Percentiles rank a stretch among this genome's conserved stretches.
phyloP scores from a whole-genome alignment of 1,140 invertebrate genomes.

The Camponotus floridanus region DNA sequence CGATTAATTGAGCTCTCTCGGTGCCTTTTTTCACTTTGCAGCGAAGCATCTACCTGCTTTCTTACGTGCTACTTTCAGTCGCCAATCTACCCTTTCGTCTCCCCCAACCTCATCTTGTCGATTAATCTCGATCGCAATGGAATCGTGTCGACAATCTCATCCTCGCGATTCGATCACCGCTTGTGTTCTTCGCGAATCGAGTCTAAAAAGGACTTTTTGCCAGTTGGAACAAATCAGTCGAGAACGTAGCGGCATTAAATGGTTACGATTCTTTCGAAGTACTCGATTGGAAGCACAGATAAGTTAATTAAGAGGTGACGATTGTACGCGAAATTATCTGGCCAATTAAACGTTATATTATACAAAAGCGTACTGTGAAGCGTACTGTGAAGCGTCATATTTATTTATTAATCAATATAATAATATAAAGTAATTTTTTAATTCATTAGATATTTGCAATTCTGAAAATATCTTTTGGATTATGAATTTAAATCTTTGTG shows the following conservation, averaged over 20 bases:
- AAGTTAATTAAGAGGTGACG: slow-evolving; percentile 36
- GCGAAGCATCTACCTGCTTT: slow-evolving; percentile 59
- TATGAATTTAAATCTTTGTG: background rate
- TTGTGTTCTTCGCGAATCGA: slow-evolving; percentile 48
- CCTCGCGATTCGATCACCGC: slow-evolving; percentile 37
- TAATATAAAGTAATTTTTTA: background rate
- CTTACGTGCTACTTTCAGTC: slow-evolving; percentile 62
- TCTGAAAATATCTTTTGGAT: background rate
- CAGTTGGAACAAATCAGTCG: slow-evolving; percentile 40
- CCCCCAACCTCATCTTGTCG: slow-evolving; percentile 32
- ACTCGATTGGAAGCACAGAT: slow-evolving; percentile 28
- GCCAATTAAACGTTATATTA: slow-evolving; percentile 37
- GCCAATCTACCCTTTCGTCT: slow-evolving; percentile 45
- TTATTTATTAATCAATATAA: slow-evolving; percentile 21
- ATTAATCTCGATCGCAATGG: slow-evolving; percentile 71
- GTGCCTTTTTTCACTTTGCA: slow-evolving; percentile 66
- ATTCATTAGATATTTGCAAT: background rate
- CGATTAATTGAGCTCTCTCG: slow-evolving; percentile 74
- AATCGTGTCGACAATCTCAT: slow-evolving; percentile 63
- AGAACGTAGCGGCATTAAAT: slow-evolving; percentile 54
- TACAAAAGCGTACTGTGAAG: background rate
- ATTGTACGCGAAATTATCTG: slow-evolving; percentile 34
- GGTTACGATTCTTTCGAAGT: slow-evolving; percentile 47
- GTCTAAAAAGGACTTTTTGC: slow-evolving; percentile 39
- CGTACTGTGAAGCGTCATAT: background rate